These are phyloP conservation scores for Myioborus miniatus DNA, from an alignment of 2,797 vertebrate genomes.

Conservation along the genomic window DNA sequence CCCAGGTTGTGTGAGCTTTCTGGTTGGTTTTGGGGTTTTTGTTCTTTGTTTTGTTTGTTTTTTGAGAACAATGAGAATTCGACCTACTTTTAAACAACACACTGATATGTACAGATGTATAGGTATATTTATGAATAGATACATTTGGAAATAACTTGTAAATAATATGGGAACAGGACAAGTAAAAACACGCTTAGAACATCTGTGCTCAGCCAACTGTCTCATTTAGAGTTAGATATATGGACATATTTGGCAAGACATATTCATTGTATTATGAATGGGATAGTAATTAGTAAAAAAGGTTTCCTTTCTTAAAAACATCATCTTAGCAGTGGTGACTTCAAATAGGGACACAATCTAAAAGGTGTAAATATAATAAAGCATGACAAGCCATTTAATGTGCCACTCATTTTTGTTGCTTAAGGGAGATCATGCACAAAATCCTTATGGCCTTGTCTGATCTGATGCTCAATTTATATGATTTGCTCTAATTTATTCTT, in stretches of 20 bases:
- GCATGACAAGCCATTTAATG: not conserved
- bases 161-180: not conserved
- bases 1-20: not conserved
- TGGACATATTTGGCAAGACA: not conserved
- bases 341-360: not conserved
- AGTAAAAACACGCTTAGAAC: not conserved
- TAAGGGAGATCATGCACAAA: not conserved
- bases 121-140: not conserved
- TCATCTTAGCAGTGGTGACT: not conserved
- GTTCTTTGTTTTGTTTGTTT: not conserved
- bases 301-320: not conserved
- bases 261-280: not conserved
- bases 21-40: rapidly evolving
- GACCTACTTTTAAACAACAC: not conserved
- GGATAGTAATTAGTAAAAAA: not conserved
- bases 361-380: constrained; percentile 16
- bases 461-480: not conserved
- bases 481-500: not conserved
- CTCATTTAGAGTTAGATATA: not conserved
- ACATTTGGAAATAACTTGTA: not conserved
- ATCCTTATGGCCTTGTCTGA: not conserved
- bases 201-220: not conserved
- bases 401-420: not conserved
- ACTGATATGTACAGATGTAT: not conserved
- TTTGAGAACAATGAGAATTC: not conserved